A percentile compares a stretch with the other conserved stretches of the same genome.
phyloP scores from a whole-genome alignment of 2,888 invertebrate species.

The Acrobasis consociella region DNA sequence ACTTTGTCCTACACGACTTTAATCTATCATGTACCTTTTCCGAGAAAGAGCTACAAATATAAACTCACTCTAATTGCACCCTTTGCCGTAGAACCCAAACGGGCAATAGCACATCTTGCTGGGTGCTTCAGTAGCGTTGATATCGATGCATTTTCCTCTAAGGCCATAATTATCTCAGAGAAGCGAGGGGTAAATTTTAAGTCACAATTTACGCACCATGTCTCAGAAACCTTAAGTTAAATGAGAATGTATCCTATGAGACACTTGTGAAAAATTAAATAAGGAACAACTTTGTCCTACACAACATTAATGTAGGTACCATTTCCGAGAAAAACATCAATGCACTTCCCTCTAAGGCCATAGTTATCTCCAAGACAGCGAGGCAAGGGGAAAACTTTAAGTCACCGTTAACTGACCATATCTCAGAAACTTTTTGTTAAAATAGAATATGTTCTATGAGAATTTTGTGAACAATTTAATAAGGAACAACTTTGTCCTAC shows the following conservation, averaged over 20 bases:
- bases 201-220: not conserved
- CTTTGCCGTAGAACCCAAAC: constrained; percentile 92
- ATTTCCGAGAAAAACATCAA: constrained; percentile 79
- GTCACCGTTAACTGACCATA: not conserved
- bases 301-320: not conserved
- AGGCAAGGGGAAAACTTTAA: constrained; percentile 43
- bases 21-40: not conserved
- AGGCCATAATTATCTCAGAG: constrained; percentile 93
- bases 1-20: not conserved
- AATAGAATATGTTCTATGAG: too few species aligned
- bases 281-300: not conserved
- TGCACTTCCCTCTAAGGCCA: constrained; percentile 92
- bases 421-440: too few species aligned
- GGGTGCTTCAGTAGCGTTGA: constrained; percentile 91
- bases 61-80: constrained; percentile 91
- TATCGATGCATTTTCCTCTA: constrained; percentile 92
- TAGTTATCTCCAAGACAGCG: constrained; percentile 95
- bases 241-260: constrained; percentile 45
- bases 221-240: constrained; percentile 86
- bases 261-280: not conserved
- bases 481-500: too few species aligned
- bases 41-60: not conserved
- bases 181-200: constrained; percentile 43
- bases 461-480: too few species aligned
- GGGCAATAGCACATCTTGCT: constrained; percentile 94